phyloP scores from a whole-genome alignment of 1,140 invertebrate genomes.

The Telenomus remus region DNA sequence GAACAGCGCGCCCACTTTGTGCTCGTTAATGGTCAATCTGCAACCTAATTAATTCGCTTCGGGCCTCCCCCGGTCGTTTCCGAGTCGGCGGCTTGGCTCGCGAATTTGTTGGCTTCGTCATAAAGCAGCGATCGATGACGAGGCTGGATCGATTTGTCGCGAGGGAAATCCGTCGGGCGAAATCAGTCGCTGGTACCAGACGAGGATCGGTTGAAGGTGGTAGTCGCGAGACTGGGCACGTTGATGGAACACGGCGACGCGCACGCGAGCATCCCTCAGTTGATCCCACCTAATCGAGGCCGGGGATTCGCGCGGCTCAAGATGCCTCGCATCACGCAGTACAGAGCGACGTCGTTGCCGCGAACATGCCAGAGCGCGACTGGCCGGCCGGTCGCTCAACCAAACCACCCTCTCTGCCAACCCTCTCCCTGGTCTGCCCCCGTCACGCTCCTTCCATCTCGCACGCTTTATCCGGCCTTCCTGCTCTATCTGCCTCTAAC shows the following conservation, averaged over 20 bases:
- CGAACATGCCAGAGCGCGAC: slow-evolving; percentile 64
- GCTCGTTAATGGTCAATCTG: slow-evolving; percentile 16
- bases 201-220: neutral
- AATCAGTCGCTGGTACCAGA: neutral
- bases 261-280: slow-evolving; percentile 13
- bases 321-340: slow-evolving; percentile 35
- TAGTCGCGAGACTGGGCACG: neutral
- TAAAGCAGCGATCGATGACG: no score
- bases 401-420: slow-evolving; percentile 58
- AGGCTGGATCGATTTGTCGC: no score
- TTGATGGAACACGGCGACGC: no score
- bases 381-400: slow-evolving; percentile 67
- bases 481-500: slow-evolving; percentile 40
- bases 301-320: slow-evolving; percentile 13
- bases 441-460: slow-evolving; percentile 29
- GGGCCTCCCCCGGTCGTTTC: neutral
- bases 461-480: slow-evolving; percentile 32
- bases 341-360: slow-evolving; percentile 41
- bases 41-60: slow-evolving; percentile 34
- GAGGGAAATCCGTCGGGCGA: no score
- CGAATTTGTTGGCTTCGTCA: neutral
- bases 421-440: slow-evolving; percentile 30
- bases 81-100: neutral
- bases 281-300: slow-evolving; percentile 19
- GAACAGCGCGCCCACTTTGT: no score